Evolutionary conservation across 2,113 vertebrate genomes (phyloP).

Genomic region (Cromileptes altivelis): DNA sequence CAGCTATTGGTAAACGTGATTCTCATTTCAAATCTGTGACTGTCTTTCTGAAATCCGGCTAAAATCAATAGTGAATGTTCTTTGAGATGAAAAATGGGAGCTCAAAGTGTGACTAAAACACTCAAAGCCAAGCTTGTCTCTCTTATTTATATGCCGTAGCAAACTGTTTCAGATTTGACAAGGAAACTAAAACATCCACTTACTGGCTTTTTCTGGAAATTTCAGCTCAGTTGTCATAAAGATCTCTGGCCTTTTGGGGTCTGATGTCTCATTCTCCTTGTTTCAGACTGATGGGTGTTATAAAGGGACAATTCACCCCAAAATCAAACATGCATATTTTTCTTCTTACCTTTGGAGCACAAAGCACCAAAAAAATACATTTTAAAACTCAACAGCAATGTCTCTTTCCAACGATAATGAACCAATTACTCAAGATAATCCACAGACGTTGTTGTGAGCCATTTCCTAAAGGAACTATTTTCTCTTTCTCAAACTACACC

Average conservation of each 20-base stretch:
- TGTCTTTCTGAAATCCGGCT: background rate
- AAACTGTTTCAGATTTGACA: background rate
- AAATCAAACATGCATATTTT: no score
- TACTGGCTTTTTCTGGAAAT: background rate
- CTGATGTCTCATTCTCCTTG: background rate
- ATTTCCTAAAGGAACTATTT: no score
- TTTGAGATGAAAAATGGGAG: slow-evolving; percentile 9
- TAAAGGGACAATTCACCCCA: no score
- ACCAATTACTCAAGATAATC: no score
- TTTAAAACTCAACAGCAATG: no score
- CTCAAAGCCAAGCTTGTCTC: background rate
- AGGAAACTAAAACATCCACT: background rate
- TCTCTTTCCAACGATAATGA: no score
- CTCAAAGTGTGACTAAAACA: background rate
- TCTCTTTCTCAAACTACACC: no score
- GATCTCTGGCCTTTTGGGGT: background rate
- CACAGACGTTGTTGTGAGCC: no score
- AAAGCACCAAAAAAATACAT: no score
- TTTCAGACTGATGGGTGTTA: no score
- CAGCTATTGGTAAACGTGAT: background rate
- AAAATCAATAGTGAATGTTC: background rate
- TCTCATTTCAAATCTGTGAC: background rate
- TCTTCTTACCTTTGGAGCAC: no score
- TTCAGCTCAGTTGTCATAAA: background rate
- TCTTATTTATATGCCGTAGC: background rate